These are phyloP conservation scores for Tragelaphus scriptus DNA, from an alignment of 2,113 vertebrate genomes.

Conservation along the genomic window DNA sequence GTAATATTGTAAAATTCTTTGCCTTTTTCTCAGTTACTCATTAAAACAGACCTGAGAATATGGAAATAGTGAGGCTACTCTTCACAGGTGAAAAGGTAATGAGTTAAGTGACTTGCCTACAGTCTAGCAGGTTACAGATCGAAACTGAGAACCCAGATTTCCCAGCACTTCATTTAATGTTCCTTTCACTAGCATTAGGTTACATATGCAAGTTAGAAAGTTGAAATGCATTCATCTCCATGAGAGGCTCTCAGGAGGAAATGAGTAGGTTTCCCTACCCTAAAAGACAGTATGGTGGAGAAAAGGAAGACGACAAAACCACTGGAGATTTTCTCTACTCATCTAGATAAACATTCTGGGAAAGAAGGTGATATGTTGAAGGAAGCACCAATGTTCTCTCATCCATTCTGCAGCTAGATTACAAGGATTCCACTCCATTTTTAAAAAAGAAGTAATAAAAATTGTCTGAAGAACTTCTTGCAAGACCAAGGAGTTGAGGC, in stretches of 20 bases:
- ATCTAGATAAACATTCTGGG: not conserved
- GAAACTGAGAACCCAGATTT: not conserved
- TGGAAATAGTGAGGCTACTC: not conserved
- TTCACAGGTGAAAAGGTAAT: not conserved
- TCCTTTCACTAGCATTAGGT: not conserved
- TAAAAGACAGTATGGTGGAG: not conserved
- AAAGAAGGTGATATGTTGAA: not conserved
- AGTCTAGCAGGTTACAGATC: not conserved
- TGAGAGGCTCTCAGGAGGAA: not conserved
- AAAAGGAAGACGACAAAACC: not conserved
- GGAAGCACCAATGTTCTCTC: not conserved
- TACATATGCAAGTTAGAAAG: not conserved
- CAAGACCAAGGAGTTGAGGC: not conserved
- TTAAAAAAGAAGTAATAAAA: not conserved
- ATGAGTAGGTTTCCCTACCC: not conserved
- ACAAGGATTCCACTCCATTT: not conserved
- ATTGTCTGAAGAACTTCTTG: not conserved
- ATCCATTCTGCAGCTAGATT: not conserved
- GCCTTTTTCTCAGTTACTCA: not conserved
- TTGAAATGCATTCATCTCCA: not conserved
- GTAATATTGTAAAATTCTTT: not conserved
- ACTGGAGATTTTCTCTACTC: not conserved
- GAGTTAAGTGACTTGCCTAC: not conserved
- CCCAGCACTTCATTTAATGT: not conserved
- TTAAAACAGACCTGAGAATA: not conserved